phyloP scores from a whole-genome alignment of 1,140 invertebrate genomes.

The Lucilia cuprina region DNA sequence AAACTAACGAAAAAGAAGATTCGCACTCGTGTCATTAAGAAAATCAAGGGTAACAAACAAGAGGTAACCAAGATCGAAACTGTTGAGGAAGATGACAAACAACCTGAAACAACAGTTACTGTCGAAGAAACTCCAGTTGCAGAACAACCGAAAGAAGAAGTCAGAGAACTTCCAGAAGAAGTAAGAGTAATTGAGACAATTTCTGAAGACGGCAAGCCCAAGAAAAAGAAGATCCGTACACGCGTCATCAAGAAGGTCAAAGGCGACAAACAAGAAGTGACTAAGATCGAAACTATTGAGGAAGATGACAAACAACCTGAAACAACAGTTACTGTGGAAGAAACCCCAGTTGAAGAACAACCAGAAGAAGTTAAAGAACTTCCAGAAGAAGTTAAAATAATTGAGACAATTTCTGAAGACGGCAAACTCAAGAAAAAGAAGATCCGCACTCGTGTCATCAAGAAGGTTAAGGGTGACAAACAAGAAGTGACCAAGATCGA shows the following conservation, averaged over 20 bases:
- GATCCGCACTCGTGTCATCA: conserved; percentile 49
- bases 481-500: conserved; percentile 47
- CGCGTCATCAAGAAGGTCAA: conserved; percentile 36
- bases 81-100: conserved; percentile 53
- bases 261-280: conserved; percentile 31
- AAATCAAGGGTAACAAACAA: conserved; percentile 34
- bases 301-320: conserved; percentile 52
- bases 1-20: conserved; percentile 31
- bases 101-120: conserved; percentile 45
- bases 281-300: conserved; percentile 52
- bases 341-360: conserved; percentile 32
- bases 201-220: conserved; percentile 2
- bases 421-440: conserved; percentile 45
- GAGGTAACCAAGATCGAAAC: conserved; percentile 47
- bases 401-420: conserved; percentile 43
- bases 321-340: conserved; percentile 43
- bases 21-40: conserved; percentile 33
- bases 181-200: conserved; percentile 26
- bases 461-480: conserved; percentile 40
- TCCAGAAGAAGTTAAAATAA: conserved; percentile 45
- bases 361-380: conserved; percentile 35
- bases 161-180: conserved; percentile 45
- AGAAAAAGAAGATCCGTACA: conserved; percentile 34
- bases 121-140: conserved; percentile 38
- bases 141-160: conserved; percentile 26